Percentiles rank a stretch among this genome's conserved stretches.
These are phyloP conservation scores for Nipponia nippon DNA, from an alignment of 2,113 vertebrate genomes.

Conservation along the genomic window DNA sequence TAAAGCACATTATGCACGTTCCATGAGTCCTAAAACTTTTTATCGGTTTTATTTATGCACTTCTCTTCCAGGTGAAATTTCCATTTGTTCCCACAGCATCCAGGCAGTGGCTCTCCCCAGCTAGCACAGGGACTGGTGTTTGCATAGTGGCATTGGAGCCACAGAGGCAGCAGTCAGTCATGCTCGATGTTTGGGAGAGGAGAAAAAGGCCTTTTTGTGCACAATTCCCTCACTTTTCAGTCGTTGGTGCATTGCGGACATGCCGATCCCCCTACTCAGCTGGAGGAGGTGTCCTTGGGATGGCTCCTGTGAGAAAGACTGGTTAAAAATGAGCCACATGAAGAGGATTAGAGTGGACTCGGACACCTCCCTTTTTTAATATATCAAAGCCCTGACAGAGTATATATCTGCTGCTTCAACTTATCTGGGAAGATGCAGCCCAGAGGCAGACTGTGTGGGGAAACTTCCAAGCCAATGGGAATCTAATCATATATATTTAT, in stretches of 20 bases:
- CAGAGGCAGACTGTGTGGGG: not conserved
- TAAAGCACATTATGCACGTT: constrained; percentile 42
- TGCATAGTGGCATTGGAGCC: not conserved
- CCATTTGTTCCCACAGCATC: not conserved
- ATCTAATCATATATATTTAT: constrained; percentile 24
- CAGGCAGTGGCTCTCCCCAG: not conserved
- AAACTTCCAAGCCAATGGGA: not conserved
- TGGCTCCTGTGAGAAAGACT: not conserved
- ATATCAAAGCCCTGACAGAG: not conserved
- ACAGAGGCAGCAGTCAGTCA: not conserved
- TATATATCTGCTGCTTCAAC: not conserved
- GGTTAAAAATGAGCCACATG: constrained; percentile 8
- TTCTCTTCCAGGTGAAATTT: constrained; percentile 8
- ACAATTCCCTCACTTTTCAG: not conserved
- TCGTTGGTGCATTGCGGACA: rapidly evolving
- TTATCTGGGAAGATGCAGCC: not conserved
- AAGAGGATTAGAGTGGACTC: not conserved
- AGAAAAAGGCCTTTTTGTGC: not conserved
- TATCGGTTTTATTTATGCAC: constrained; percentile 36
- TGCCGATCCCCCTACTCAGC: not conserved
- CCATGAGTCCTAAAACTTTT: constrained; percentile 9
- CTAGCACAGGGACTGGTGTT: not conserved
- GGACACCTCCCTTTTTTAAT: not conserved
- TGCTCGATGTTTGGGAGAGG: not conserved
- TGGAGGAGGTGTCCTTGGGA: constrained; percentile 21